Base-by-base conservation (phyloP, 2,888 invertebrate species). In the Epirrhoe tristata region DNA sequence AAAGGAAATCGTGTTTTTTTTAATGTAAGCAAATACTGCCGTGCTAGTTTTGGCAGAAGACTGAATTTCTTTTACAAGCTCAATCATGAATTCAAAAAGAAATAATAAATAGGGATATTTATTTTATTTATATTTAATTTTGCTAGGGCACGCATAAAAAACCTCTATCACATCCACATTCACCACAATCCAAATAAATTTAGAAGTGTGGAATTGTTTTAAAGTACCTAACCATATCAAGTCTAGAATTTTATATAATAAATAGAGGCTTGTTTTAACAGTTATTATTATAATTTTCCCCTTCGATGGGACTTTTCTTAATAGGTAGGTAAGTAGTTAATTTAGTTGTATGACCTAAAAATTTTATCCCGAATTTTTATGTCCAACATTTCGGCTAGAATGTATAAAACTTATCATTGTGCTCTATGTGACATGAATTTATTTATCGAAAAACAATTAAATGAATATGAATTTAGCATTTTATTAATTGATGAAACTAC, bases 11-110 rank as follows among this genome's bases (percentile, higher is more conserved):
- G 5, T 39, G 10, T 14, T 36, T 34, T 34, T 48, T 51, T 58
- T 51, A 59, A 8, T 59, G 53, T 46, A 48, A 48, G 54, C 54
- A 34, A 12, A 54, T 34, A 17, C 54, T 48, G 54, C 48, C 36
- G 14, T 14, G 36, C 48, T 48, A 24, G 31, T 48, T 34, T 43
- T 36, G 54, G 53, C 53, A 36, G 53, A 84, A 86, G 86, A 88
- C 89, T 89, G 88, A 88, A 81, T 46, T 82, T 71, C 77, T 43
- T 82, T 81, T 78, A 74, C 67, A 76, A 81, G 83, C 85, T 86
- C 87, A 87, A 84, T 74, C 72, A 73, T 71, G 67, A 77, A 54
- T 39, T 17, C 1, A 48, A 39, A 48, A 61, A 58, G 12, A n/a
- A 43, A 39, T 7, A 17, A 24, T 55, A 32, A 53, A 53, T 46